These are phyloP conservation scores for Tetanocera ferruginea DNA, from an alignment of 2,888 invertebrate genomes.

Conservation along the genomic window DNA sequence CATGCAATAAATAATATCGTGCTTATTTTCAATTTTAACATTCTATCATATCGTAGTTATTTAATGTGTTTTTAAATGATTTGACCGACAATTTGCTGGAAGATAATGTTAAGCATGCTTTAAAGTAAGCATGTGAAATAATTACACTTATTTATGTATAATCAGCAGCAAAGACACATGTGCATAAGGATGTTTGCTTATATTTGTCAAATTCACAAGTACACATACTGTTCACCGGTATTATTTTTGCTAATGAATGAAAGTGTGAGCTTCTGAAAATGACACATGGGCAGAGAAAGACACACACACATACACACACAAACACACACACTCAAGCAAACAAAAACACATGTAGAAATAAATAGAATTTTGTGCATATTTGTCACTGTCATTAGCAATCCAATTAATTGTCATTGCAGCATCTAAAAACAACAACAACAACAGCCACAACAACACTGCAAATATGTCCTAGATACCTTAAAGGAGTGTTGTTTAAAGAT, in stretches of 20 bases:
- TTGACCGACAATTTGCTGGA: too few relatives aligned
- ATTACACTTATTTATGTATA: too few relatives aligned
- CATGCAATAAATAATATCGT: too few relatives aligned
- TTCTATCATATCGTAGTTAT: too few relatives aligned
- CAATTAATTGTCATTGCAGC: slow-evolving; percentile 6
- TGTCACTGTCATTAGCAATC: slow-evolving; percentile 29
- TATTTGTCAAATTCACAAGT: too few relatives aligned
- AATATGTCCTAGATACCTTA: background rate
- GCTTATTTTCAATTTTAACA: too few relatives aligned
- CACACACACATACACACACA: slow-evolving; percentile 2
- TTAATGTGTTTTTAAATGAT: too few relatives aligned
- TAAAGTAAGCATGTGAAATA: too few relatives aligned
- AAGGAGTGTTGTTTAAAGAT: too few relatives aligned
- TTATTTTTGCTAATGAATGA: background rate
- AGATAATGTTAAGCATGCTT: too few relatives aligned
- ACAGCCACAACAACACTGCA: background rate
- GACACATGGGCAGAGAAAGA: background rate
- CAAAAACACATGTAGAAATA: background rate
- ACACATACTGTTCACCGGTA: background rate
- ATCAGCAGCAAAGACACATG: too few relatives aligned
- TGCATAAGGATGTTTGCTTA: too few relatives aligned
- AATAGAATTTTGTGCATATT: slow-evolving; percentile 20
- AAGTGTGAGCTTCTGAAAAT: slow-evolving; percentile 30
- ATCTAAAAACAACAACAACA: background rate
- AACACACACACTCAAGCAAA: background rate